phyloP scores from a whole-genome alignment of 2,113 vertebrate genomes.

The Saiga tatarica region DNA sequence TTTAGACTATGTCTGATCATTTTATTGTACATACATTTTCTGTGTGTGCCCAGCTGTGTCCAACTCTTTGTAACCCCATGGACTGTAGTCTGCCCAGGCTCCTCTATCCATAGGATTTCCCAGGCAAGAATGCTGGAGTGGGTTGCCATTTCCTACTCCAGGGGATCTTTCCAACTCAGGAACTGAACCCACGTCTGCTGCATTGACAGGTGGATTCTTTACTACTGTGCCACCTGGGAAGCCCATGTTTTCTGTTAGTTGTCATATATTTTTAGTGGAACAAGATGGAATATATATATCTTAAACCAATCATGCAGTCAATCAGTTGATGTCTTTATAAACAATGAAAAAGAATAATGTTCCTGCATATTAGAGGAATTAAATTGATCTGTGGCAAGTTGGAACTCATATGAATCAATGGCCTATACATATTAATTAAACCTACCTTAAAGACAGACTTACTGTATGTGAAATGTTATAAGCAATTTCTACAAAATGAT shows the following conservation, averaged over 20 bases:
- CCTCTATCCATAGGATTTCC: neutral
- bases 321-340: neutral
- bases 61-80: neutral
- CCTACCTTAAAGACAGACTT: neutral
- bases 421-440: neutral
- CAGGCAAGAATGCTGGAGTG: neutral
- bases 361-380: neutral
- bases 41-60: neutral
- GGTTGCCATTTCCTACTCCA: neutral
- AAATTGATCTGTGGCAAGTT: neutral
- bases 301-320: neutral
- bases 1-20: neutral
- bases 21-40: neutral
- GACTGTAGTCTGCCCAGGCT: rapidly evolving
- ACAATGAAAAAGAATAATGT: neutral
- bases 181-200: neutral
- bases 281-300: neutral
- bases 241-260: neutral
- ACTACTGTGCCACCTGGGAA: neutral
- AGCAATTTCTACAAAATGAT: neutral
- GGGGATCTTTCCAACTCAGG: neutral
- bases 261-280: neutral
- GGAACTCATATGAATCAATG: neutral
- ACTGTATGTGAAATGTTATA: neutral
- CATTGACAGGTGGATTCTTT: neutral